phyloP scores from a whole-genome alignment of 2,113 vertebrate species.

The Aegotheles bennettii region DNA sequence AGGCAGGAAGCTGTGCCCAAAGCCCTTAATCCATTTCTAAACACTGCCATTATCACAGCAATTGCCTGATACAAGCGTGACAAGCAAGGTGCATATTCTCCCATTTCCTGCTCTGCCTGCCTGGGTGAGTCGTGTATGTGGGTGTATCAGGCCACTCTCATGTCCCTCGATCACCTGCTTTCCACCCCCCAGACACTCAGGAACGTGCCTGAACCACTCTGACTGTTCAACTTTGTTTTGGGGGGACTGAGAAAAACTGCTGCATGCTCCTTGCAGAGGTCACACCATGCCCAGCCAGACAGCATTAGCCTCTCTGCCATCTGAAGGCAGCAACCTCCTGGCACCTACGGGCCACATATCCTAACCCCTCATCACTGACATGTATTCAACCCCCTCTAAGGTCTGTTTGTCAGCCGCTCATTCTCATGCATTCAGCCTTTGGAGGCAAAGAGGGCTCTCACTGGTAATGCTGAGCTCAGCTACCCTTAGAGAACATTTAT shows the following conservation, averaged over 20 bases:
- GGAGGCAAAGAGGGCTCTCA: not conserved
- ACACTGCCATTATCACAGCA: not conserved
- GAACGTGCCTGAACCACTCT: not conserved
- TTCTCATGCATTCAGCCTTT: not conserved
- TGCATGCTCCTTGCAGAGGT: not conserved
- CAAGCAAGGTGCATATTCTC: not conserved
- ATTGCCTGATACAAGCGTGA: fast-evolving
- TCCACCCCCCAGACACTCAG: fast-evolving
- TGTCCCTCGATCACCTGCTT: fast-evolving
- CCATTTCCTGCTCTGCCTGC: not conserved
- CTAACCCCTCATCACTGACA: not conserved
- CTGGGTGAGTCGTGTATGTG: fast-evolving
- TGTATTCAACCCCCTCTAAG: not conserved
- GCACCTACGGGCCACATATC: not conserved
- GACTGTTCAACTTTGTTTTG: fast-evolving
- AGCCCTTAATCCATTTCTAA: not conserved
- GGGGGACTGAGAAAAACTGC: not conserved
- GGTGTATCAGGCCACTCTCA: not conserved
- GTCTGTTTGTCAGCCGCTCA: not conserved
- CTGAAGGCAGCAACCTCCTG: not conserved
- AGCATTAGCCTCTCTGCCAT: not conserved
- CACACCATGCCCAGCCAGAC: fast-evolving
- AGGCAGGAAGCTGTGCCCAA: not conserved
- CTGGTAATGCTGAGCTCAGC: not conserved
- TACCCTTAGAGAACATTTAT: not conserved